These are phyloP conservation scores for Genyomyrus donnyi DNA, from an alignment of 2,113 vertebrate genomes.

Conservation along the genomic window DNA sequence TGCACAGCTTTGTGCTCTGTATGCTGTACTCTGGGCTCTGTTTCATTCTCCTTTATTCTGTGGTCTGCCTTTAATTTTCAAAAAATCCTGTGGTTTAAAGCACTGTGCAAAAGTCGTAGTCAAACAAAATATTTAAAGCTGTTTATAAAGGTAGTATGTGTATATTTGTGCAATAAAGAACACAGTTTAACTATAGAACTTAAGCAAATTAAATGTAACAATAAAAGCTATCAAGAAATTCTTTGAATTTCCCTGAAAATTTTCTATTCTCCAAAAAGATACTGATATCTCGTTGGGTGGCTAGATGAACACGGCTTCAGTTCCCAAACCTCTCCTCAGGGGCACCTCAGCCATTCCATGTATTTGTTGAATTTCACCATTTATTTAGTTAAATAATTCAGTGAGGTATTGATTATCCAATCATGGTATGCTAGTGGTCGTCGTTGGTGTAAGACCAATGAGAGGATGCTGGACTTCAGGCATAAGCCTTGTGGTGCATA, in stretches of 20 bases:
- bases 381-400: background rate
- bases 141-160: too few relatives aligned
- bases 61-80: too few relatives aligned
- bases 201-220: background rate
- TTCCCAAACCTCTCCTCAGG: background rate
- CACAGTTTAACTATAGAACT: background rate
- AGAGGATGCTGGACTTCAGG: too few relatives aligned
- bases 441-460: background rate
- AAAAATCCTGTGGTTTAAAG: too few relatives aligned
- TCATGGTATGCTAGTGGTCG: background rate
- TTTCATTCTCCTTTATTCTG: too few relatives aligned
- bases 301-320: background rate
- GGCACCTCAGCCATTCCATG: background rate
- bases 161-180: background rate
- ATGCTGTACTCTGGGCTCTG: too few relatives aligned
- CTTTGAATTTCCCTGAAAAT: background rate
- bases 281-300: background rate
- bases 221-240: background rate
- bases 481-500: too few relatives aligned
- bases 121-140: too few relatives aligned
- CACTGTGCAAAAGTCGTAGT: too few relatives aligned
- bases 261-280: too few relatives aligned
- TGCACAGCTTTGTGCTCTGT: too few relatives aligned
- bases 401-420: background rate
- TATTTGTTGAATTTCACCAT: background rate